Evolutionary conservation across 2,113 vertebrate species (phyloP).

Genomic region (Amazona vittata): DNA sequence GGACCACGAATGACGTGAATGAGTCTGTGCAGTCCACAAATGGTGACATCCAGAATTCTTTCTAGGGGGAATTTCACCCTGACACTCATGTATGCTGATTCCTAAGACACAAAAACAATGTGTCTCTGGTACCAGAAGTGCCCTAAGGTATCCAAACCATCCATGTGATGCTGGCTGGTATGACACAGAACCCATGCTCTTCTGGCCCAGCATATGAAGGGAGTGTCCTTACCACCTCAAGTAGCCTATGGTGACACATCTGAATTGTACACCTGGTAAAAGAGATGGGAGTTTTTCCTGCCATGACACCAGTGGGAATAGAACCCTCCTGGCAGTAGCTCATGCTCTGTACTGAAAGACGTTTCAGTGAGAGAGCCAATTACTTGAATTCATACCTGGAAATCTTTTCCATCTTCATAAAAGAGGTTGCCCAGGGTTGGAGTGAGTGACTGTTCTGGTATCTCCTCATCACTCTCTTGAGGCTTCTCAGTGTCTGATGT

Average conservation of each 20-base stretch:
- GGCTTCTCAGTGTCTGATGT: neutral
- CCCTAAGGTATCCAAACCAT: neutral
- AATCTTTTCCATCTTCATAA: slow-evolving; percentile 64
- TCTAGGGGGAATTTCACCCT: neutral
- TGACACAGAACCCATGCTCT: neutral
- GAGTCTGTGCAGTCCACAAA: neutral
- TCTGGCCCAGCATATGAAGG: neutral
- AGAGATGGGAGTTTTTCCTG: neutral
- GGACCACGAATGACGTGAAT: neutral
- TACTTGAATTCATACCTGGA: slow-evolving; percentile 68
- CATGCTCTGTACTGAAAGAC: neutral
- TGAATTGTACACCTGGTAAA: neutral
- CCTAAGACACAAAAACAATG: neutral
- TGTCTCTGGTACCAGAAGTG: neutral
- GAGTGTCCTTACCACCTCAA: neutral
- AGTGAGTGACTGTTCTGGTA: neutral
- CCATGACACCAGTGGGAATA: accelerated
- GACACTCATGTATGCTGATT: neutral
- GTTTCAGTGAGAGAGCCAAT: neutral
- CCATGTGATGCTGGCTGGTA: accelerated
- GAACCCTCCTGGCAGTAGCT: neutral
- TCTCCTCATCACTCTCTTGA: neutral
- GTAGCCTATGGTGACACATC: neutral
- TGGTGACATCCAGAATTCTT: neutral
- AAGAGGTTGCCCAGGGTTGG: slow-evolving; percentile 19